Conservation (phyloP, 2,888 invertebrate genomes). For the Nephrotoma guestfalica region DNA sequence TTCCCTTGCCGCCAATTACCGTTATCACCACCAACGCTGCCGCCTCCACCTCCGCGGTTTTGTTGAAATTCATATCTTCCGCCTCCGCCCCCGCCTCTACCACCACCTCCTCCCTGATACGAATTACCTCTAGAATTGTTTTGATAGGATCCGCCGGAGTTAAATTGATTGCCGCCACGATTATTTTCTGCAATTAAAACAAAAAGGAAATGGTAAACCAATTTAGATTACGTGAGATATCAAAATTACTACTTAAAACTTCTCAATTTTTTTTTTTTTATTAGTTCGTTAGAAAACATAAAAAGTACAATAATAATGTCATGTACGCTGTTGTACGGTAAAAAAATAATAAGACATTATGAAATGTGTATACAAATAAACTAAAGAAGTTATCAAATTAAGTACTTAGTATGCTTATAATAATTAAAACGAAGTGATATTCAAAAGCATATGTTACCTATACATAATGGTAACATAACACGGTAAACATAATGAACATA, state of each 20-base stretch:
- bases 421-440: neutral
- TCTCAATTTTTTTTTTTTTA: too few species aligned
- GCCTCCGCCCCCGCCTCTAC: constrained; percentile 11
- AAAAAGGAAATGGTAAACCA: too few species aligned
- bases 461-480: neutral
- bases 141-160: neutral
- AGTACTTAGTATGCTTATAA: neutral
- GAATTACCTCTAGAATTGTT: constrained; percentile 3
- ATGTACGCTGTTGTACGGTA: too few species aligned
- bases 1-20: constrained; percentile 1
- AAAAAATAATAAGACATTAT: neutral
- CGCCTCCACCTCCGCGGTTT: constrained; percentile 9
- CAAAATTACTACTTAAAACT: neutral
- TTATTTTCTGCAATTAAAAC: neutral
- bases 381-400: neutral
- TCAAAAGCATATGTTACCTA: neutral
- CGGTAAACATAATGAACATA: neutral
- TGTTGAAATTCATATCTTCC: constrained; percentile 9
- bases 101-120: neutral
- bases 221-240: too few species aligned
- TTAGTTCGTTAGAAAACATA: neutral
- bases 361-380: neutral
- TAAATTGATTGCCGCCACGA: constrained; percentile 6
- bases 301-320: neutral
- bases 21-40: constrained; percentile 14